A percentile compares a stretch with the other conserved stretches of the same genome.
These are phyloP conservation scores for Rhombomys opimus DNA, from an alignment of 2,113 vertebrate species.

Conservation along the genomic window DNA sequence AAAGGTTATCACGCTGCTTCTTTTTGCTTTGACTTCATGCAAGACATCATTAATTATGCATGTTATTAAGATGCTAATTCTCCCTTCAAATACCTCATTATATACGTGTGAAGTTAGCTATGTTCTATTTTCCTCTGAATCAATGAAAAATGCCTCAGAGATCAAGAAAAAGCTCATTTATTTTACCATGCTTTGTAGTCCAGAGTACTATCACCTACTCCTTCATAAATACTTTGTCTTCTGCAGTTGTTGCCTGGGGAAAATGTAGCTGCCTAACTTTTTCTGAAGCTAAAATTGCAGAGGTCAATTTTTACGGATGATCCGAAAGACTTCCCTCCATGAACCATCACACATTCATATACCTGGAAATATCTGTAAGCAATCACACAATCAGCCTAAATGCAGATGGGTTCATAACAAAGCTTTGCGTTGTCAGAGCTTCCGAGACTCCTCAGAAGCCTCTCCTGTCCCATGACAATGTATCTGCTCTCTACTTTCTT, in stretches of 20 bases:
- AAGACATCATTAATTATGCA: slow-evolving; percentile 43
- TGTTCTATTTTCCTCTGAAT: not conserved
- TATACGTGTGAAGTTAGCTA: not conserved
- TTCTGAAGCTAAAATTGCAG: slow-evolving; percentile 13
- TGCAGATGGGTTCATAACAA: not conserved
- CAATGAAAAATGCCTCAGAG: slow-evolving; percentile 22
- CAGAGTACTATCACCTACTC: slow-evolving; percentile 37
- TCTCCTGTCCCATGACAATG: not conserved
- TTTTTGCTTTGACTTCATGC: slow-evolving; percentile 41
- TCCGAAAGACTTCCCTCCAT: slow-evolving; percentile 21
- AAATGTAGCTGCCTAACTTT: slow-evolving; percentile 40
- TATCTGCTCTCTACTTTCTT: slow-evolving; percentile 24
- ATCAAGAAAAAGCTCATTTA: slow-evolving; percentile 41
- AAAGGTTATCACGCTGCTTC: not conserved
- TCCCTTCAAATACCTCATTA: slow-evolving; percentile 17
- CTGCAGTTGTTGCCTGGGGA: slow-evolving; percentile 20
- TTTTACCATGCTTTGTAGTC: not conserved
- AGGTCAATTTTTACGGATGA: slow-evolving; percentile 48
- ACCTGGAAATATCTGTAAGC: slow-evolving; percentile 8
- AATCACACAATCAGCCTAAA: not conserved
- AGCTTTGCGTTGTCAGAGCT: not conserved
- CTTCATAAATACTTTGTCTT: slow-evolving; percentile 54
- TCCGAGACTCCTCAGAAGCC: not conserved
- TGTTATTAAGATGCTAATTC: slow-evolving; percentile 46
- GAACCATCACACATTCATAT: not conserved